Base-by-base conservation (phyloP, 2,113 vertebrate species). In the Daphoenositta chrysoptera region DNA sequence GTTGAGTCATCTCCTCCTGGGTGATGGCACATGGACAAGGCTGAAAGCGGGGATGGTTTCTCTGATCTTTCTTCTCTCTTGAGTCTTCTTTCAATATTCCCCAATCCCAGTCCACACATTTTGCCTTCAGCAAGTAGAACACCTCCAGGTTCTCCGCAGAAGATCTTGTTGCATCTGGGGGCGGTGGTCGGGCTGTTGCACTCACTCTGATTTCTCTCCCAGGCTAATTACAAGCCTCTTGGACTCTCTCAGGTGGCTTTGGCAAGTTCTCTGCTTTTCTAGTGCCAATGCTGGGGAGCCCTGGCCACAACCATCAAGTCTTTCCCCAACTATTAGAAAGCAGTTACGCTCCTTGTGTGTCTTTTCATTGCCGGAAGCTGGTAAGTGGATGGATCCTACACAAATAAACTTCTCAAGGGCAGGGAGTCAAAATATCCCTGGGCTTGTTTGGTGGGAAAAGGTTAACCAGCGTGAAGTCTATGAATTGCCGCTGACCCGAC, bases 331-430 rank as follows among this genome's bases (percentile, higher is more conserved):
- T 86, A 13, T 81, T 92, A 81, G 86, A 77, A 73, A 96, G 83
- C 6, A 1, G 45, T 87, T 87, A 18, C 0, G 0, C 30, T 91
- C 60, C 26, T 83, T 31, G 51, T 2, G 2, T 57, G 33, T 78
- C 71, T 90, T 92, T 83, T 73, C 56, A 27, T 78, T 94, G 35
- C 86, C 15, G 3, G 93, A 92, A 94, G 83, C 80, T 81, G 72
- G 35, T 83, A 78, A 90, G 77, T 78, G 72, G 73, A 89, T 2
- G 1, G 39, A 71, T 90, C 72, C 83, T 83, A 63, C 47, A 78
- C 86, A 94, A 94, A 94, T 95, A 94, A 92, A 94, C 91, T 93
- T 89, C 83, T 81, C 13, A 31, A 94, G 89, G 86, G 65, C 91
- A 82, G 19, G 30, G 89, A 94, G 64, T 94, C 76, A 94, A 83